Conservation (phyloP, 2,797 vertebrate species). For the Bradypus variegatus region DNA sequence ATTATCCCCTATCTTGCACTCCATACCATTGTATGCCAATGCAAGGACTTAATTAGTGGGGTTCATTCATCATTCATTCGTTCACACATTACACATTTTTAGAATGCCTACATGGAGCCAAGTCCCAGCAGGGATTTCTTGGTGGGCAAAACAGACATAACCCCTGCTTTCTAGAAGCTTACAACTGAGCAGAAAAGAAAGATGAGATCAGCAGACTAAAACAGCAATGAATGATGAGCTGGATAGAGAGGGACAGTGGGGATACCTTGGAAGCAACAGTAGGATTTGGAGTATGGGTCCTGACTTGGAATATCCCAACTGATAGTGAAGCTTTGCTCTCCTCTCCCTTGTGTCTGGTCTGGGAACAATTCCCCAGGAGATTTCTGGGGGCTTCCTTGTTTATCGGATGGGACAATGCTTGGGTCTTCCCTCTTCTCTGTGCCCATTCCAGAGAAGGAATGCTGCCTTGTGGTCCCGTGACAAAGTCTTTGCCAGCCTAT, state of each 20-base stretch:
- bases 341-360: not conserved
- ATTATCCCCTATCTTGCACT: not conserved
- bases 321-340: not conserved
- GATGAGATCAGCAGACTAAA: not conserved
- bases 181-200: not conserved
- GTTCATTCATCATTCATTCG: not conserved
- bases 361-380: not conserved
- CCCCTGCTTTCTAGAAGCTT: not conserved
- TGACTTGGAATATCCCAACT: not conserved
- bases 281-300: not conserved
- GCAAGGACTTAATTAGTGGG: not conserved
- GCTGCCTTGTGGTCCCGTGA: too few species aligned
- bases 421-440: not conserved
- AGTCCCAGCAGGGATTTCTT: not conserved
- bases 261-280: not conserved
- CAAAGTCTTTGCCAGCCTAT: not conserved
- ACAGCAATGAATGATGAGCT: not conserved
- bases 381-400: not conserved
- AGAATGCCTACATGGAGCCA: not conserved
- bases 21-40: accelerated
- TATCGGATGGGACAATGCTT: not conserved
- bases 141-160: not conserved
- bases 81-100: not conserved
- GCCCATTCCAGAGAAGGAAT: not conserved
- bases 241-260: not conserved